These are phyloP conservation scores for Erethizon dorsatum DNA, from an alignment of 2,797 vertebrate genomes.

Conservation along the genomic window DNA sequence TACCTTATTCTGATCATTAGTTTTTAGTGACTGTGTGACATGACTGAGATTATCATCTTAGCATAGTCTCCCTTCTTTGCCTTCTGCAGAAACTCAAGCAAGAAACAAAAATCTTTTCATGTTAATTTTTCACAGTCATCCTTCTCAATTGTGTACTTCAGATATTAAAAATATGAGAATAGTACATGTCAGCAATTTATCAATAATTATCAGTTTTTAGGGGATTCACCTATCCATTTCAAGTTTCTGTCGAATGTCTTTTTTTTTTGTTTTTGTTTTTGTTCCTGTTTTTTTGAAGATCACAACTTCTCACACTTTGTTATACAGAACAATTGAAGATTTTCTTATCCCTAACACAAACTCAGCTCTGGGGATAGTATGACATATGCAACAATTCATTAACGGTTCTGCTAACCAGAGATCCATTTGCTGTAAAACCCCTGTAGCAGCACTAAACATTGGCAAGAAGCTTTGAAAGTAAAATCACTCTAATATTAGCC, in stretches of 20 bases:
- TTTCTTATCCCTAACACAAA: not conserved
- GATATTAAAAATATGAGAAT: not conserved
- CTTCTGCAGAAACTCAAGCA: not conserved
- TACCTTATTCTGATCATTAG: not conserved
- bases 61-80: not conserved
- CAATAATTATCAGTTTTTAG: not conserved
- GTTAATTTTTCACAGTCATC: not conserved
- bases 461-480: constrained; percentile 20
- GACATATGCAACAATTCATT: constrained; percentile 18
- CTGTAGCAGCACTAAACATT: not conserved
- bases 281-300: not conserved
- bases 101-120: not conserved
- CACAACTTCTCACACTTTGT: not conserved
- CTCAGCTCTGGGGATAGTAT: not conserved
- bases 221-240: not conserved
- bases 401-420: not conserved
- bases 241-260: not conserved
- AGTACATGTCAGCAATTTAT: not conserved
- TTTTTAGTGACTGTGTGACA: not conserved
- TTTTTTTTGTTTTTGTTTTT: not conserved
- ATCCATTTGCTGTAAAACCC: not conserved
- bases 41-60: not conserved
- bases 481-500: not conserved
- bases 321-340: not conserved
- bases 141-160: not conserved